These are phyloP conservation scores for Yasuhikotakia modesta DNA, from an alignment of 2,797 vertebrate genomes.

Conservation along the genomic window DNA sequence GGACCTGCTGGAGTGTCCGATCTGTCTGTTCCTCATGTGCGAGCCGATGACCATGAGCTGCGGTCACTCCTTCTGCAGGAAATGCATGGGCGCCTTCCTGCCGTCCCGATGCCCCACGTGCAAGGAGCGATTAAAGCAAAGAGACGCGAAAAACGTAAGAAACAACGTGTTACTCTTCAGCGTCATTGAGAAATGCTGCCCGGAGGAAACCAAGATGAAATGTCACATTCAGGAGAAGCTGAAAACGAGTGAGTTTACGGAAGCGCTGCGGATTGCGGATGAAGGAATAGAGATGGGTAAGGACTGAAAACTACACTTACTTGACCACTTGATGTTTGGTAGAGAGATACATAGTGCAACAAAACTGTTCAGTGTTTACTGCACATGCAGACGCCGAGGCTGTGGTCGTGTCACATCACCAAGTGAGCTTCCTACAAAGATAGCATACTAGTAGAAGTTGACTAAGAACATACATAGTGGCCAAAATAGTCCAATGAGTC, in stretches of 20 bases:
- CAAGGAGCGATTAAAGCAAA: slow-evolving; percentile 73
- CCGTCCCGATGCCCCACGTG: slow-evolving; percentile 79
- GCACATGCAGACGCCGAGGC: not conserved
- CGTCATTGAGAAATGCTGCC: slow-evolving; percentile 81
- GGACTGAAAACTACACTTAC: slow-evolving; percentile 41
- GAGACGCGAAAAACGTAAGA: slow-evolving; percentile 66
- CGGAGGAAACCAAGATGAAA: slow-evolving; percentile 67
- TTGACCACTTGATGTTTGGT: not conserved
- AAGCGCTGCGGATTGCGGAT: slow-evolving; percentile 76
- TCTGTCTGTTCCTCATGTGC: slow-evolving; percentile 79
- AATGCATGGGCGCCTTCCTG: slow-evolving; percentile 73
- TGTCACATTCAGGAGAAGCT: slow-evolving; percentile 75
- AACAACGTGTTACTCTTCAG: slow-evolving; percentile 82
- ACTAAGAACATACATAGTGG: not conserved
- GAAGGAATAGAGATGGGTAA: slow-evolving; percentile 80
- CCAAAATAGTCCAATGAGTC: slow-evolving; percentile 18
- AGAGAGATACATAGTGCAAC: slow-evolving; percentile 45
- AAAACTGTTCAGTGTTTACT: slow-evolving; percentile 6
- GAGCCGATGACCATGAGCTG: slow-evolving; percentile 86
- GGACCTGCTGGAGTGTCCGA: slow-evolving; percentile 83
- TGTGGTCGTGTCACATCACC: not conserved
- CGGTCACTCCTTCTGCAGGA: slow-evolving; percentile 86
- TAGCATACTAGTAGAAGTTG: not conserved
- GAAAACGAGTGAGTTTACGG: slow-evolving; percentile 69
- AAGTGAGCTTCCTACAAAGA: not conserved